Evolutionary conservation across 2,888 invertebrate species (phyloP), one percentile per base, ranked within the genome.

Genomic region (Apamea epomidion): DNA sequence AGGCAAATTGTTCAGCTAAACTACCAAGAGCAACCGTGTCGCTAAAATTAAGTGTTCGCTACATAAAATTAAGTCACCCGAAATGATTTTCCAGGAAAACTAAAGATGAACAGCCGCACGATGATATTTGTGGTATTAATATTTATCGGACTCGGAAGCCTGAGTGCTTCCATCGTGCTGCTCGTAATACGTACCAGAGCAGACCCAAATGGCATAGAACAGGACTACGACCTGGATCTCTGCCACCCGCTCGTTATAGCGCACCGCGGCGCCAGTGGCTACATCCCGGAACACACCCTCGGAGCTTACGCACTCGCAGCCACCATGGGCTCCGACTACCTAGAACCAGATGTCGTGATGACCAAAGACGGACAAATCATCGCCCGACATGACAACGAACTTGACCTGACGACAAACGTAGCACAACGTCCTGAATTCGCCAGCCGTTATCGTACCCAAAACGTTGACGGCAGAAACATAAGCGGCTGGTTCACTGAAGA

Each of bases 401-500:
- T 97, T 2, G 93, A 94, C 8, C 85, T 95, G 29, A 94, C 95
- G 1, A 97, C 96, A 25, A 93, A 97, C 74, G 94, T 97, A 29
- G 91, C 93, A 0, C 85, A 92, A 48, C 94, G 87, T 60, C 92
- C 94, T 0, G 96, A 96, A 86, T 97, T 95, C 74, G 93, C 94
- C 2, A 88, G 92, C n/a, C 94, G 96, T 58, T 92, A 91, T 75
- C 91, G 93, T 80, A 96, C 93, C 0, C 94, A 96, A 91, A 88
- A 78, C 2, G 91, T 97, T 4, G 96, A 96, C 82, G 95, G 95
- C 25, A 82, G 65, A 0, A 84, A 89, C 85, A 70, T 94, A 7
- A 93, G 88, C 58, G 96, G 95, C 16, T 97, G 96, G 96, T 97
- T 96, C 83, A 94, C 94, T 4, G 97, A 97, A 93, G 96, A 97